Base-by-base conservation (phyloP, 2,888 invertebrate genomes). In the Molanna angustata region DNA sequence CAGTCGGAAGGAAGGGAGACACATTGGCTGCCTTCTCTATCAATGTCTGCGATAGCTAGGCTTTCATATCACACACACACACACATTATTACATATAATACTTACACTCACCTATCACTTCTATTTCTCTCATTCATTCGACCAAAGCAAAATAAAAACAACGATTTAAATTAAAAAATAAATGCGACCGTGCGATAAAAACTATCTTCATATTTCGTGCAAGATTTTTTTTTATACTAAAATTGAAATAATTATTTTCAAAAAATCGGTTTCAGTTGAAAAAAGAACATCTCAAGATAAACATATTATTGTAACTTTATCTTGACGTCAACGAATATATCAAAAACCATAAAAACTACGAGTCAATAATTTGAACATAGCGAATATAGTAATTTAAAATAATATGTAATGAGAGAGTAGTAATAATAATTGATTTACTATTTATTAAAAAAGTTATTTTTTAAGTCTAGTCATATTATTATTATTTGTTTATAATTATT, bases 1-100 rank as follows among this genome's bases (percentile, higher is more conserved):
- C 90, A 21, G 86, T 88, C 60, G 89, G 90, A 67, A 88, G 88
- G 71, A 90, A 90, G 73, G 89, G 90, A 60, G 92, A 92, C 73
- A 82, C 86, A 46, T 80, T 85, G 55, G 85, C 89, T 46, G 88
- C 94, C 62, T 94, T 93, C 80, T 90, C 93, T 59, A 79, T 94
- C 39, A 94, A 94, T 75, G 89, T 94, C 58, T 65, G 69, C 61
- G 76, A 76, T 62, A 66, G 68, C 60, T 76, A 71, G 70, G 62
- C 47, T 21, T 9, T 19, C 6, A 27, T n/a, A n/a, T n/a, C n/a
- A n/a, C n/a, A n/a, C n/a, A n/a, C n/a, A n/a, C n/a, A n/a, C n/a
- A n/a, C n/a, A n/a, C n/a, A n/a, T n/a, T n/a, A n/a, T n/a, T n/a
- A n/a, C n/a, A n/a, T n/a, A n/a, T n/a, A n/a, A n/a, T n/a, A n/a